Evolutionary conservation across 2,113 vertebrate genomes (phyloP).

Genomic region (Accipiter virgatus): DNA sequence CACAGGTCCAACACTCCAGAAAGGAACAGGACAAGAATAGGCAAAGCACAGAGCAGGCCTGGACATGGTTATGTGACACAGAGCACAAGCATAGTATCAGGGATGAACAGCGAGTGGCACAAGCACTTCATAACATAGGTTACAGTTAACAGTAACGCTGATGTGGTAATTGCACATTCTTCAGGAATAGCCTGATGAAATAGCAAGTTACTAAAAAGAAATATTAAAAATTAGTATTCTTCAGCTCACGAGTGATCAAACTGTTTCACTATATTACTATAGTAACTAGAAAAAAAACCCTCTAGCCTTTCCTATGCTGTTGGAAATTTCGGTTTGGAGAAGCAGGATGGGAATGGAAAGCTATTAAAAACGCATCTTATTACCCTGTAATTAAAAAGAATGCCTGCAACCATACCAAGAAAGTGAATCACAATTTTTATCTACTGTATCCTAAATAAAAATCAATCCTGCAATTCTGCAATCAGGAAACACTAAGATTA

Average conservation of each 20-base stretch:
- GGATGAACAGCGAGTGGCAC: background rate
- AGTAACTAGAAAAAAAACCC: background rate
- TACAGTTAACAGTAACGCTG: background rate
- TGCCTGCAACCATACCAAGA: background rate
- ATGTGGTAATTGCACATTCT: accelerated
- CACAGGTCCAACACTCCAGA: background rate
- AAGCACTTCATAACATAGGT: background rate
- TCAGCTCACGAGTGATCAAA: background rate
- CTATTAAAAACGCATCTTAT: background rate
- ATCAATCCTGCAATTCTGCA: background rate
- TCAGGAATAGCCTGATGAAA: background rate
- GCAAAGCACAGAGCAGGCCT: background rate
- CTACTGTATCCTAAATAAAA: background rate
- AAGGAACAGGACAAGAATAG: background rate
- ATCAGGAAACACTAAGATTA: background rate
- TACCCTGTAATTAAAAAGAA: background rate
- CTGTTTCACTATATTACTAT: background rate
- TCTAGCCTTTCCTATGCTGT: background rate
- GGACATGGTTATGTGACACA: accelerated
- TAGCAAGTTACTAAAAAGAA: background rate
- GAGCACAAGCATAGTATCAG: no score
- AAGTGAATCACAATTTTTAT: background rate
- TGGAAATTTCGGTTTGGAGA: background rate
- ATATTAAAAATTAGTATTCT: background rate
- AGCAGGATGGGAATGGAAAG: background rate